Conservation (phyloP, 1,140 invertebrate species). For the Ceratosolen fusciceps region DNA sequence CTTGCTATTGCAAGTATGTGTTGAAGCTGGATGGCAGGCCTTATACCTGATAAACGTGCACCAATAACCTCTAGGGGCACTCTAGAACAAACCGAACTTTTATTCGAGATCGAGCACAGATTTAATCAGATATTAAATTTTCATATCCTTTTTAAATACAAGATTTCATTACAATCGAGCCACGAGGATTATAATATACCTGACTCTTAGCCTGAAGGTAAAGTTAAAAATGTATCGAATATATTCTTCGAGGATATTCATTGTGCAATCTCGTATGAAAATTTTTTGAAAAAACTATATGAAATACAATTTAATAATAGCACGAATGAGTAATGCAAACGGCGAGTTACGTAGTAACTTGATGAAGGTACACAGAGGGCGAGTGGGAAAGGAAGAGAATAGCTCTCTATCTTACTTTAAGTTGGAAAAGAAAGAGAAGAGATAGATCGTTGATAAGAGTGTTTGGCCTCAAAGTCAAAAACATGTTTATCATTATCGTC, state of each 20-base stretch:
- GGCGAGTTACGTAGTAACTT: neutral
- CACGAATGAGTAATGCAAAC: neutral
- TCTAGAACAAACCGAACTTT: neutral
- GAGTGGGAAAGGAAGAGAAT: neutral
- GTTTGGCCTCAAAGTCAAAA: conserved; percentile 32
- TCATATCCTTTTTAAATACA: neutral
- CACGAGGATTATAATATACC: neutral
- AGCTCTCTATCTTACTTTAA: neutral
- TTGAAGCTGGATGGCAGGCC: neutral
- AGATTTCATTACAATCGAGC: neutral
- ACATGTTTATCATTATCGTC: conserved; percentile 26
- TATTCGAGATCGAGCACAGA: neutral
- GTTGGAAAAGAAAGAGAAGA: neutral
- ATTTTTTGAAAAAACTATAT: neutral
- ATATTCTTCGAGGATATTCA: too few species aligned
- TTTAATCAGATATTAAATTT: neutral
- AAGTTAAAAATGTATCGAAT: too few species aligned
- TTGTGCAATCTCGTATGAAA: too few species aligned
- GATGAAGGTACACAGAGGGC: neutral
- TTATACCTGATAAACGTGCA: conserved; percentile 1
- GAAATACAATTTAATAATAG: conserved; percentile 11
- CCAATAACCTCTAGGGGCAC: neutral
- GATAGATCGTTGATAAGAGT: conserved; percentile 16
- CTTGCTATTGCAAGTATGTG: neutral
- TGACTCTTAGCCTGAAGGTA: neutral